phyloP scores from a whole-genome alignment of 2,797 vertebrate species.

The Danio aesculapii region DNA sequence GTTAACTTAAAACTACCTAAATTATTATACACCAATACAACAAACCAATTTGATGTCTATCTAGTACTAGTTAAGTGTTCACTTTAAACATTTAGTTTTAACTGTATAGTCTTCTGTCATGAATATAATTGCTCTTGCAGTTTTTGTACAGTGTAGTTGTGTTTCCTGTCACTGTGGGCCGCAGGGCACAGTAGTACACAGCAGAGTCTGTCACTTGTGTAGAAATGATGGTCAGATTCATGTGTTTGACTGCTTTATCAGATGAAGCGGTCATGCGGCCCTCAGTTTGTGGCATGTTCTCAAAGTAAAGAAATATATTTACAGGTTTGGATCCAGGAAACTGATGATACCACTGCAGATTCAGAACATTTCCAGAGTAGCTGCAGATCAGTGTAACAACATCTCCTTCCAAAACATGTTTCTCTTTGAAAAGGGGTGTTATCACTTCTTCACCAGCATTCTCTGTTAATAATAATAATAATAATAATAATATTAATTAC shows the following conservation, averaged over 20 bases:
- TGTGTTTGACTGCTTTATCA: not conserved
- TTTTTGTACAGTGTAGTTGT: slow-evolving; percentile 9
- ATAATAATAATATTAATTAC: no score
- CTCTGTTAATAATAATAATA: no score
- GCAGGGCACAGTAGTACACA: slow-evolving; percentile 32
- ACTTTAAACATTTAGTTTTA: no score
- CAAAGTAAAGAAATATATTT: not conserved
- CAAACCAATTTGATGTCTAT: no score
- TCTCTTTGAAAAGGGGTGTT: not conserved
- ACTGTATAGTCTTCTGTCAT: no score
- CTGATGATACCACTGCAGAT: slow-evolving; percentile 42
- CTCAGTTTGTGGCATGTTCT: not conserved
- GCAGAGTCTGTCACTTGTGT: slow-evolving; percentile 50
- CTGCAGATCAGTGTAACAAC: slow-evolving; percentile 16
- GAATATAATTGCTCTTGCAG: no score
- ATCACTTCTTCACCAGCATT: slow-evolving; percentile 6
- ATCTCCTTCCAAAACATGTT: slow-evolving; percentile 4
- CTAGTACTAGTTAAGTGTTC: no score
- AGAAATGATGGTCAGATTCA: slow-evolving; percentile 31
- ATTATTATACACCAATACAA: no score
- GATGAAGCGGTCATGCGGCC: slow-evolving; percentile 12
- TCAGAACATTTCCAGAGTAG: not conserved
- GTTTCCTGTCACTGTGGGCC: slow-evolving; percentile 43
- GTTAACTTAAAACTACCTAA: no score
- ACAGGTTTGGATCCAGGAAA: slow-evolving; percentile 8